Percentiles rank a stretch among this genome's conserved stretches.
Conservation (phyloP, 2,113 vertebrate species). For the Oostethus manadensis region DNA sequence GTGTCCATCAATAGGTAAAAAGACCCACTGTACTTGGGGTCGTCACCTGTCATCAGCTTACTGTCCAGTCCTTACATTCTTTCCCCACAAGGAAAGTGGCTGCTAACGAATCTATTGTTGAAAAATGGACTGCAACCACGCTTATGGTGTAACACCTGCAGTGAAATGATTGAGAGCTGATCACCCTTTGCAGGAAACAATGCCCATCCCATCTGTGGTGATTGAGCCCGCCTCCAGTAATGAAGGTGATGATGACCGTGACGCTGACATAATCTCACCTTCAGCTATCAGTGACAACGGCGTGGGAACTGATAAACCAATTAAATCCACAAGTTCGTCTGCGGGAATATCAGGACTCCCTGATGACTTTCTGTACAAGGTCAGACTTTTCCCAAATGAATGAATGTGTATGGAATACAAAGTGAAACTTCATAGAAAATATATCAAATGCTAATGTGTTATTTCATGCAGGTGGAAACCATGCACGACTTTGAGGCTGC, state of each 20-base stretch:
- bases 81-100: no score
- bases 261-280: constrained; percentile 65
- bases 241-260: constrained; percentile 82
- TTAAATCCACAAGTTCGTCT: constrained; percentile 51
- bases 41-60: no score
- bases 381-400: constrained; percentile 25
- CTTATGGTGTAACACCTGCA: background rate
- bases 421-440: background rate
- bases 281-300: constrained; percentile 57
- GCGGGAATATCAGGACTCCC: constrained; percentile 63
- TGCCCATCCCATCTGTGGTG: constrained; percentile 87
- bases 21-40: no score
- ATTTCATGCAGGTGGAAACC: constrained; percentile 79
- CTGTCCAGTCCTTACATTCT: no score
- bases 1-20: no score
- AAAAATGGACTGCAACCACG: no score
- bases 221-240: constrained; percentile 95
- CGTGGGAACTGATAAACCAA: constrained; percentile 34
- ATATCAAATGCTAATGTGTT: background rate
- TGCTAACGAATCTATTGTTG: no score
- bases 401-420: background rate
- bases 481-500: constrained; percentile 95
- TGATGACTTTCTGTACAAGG: constrained; percentile 85
- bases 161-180: background rate
- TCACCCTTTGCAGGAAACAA: constrained; percentile 72